Base-by-base conservation (phyloP, 2,797 vertebrate genomes). In the Chaetodon trifasciatus region DNA sequence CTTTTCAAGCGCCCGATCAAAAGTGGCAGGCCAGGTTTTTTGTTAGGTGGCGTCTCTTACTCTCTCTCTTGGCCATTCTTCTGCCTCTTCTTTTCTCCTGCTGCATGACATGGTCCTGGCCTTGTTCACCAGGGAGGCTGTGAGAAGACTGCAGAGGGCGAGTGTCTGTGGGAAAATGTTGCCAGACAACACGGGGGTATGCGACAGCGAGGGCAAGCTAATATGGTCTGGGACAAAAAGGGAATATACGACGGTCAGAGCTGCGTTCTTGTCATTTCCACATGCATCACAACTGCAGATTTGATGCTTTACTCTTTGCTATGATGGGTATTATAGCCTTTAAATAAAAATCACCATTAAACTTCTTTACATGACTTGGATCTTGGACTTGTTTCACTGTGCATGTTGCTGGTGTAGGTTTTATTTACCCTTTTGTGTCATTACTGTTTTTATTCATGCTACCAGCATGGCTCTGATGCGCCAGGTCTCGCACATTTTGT, bases 21-120 rank as follows among this genome's bases (percentile, higher is more conserved):
- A 94, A 92, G 91, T 94, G 92, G 84, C 90, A 94, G 84, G 82
- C 86, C 89, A 93, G 93, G 90, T 90, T 94, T 91, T 86, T 90
- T 91, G 83, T 88, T 86, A 28, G 83, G 83, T 69, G 77, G 83
- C 73, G 58, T 91, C 89, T 86, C 86, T 88, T 57, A 44, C 87
- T 72, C 79, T 66, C 87, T 70, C 78, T 77, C 76, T 70, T 40
- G 32, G 19, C 80, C 84, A 89, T 90, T 92, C 89, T 88, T 91
- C 84, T 84, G 80, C 76, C 55, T 82, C 78, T 81, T 55, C 83
- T 84, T 90, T 90, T 91, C 85, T 87, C 79, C 76, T 75, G 53
- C 76, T 75, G 68, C 60, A 73, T 90, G 89, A 91, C 89, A 89
- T 56, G 88, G 79, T 56, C 74, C 87, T 86, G 86, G 92, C 89